Conservation (phyloP, 2,113 vertebrate species). For the Nanorana parkeri region DNA sequence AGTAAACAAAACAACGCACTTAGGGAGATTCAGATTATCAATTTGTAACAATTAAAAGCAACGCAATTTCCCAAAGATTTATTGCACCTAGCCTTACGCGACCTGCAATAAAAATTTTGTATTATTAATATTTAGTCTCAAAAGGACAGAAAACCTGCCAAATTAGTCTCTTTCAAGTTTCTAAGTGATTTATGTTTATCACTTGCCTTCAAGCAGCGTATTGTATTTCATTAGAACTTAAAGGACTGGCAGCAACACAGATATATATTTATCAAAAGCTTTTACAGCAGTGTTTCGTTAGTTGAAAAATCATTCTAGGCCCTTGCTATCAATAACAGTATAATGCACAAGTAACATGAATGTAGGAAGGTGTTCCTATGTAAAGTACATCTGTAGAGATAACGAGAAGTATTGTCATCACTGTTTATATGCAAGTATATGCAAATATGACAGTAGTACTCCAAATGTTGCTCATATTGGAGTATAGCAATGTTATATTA, state of each 20-base stretch:
- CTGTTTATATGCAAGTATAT: too few species aligned
- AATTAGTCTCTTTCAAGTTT: constrained; percentile 6
- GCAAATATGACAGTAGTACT: too few species aligned
- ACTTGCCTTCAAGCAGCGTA: neutral
- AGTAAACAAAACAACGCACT: constrained; percentile 47
- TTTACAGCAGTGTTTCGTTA: neutral
- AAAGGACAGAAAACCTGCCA: neutral
- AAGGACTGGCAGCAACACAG: neutral
- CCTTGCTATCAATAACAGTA: neutral
- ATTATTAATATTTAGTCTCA: neutral
- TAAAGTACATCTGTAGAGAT: too few species aligned
- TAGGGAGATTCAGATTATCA: neutral
- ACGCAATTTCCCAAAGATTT: constrained; percentile 20
- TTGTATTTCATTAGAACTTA: neutral
- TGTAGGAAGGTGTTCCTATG: too few species aligned
- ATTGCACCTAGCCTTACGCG: neutral
- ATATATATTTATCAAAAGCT: neutral
- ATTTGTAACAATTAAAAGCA: constrained; percentile 39
- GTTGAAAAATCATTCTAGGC: neutral
- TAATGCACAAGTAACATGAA: too few species aligned
- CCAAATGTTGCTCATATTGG: too few species aligned
- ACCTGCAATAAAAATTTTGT: neutral
- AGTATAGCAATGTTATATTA: too few species aligned
- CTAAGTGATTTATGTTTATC: neutral
- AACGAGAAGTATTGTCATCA: too few species aligned